These are phyloP conservation scores for Enteromius treurensis DNA, from an alignment of 2,797 vertebrate species.

Conservation along the genomic window DNA sequence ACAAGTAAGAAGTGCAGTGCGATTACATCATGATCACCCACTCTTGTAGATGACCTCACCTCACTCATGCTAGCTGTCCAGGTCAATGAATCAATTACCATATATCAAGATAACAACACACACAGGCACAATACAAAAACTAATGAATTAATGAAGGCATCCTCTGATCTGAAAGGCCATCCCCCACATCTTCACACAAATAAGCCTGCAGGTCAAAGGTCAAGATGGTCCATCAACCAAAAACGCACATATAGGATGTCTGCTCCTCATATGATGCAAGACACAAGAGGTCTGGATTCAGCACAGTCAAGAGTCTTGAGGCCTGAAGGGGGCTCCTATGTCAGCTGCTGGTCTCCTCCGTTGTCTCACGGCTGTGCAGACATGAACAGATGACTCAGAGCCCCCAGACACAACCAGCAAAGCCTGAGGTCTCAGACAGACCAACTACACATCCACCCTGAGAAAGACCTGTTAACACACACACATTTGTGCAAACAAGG, in stretches of 20 bases:
- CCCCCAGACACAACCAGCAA: conserved; percentile 40
- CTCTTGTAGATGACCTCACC: conserved; percentile 45
- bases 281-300: conserved; percentile 5
- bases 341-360: conserved; percentile 53
- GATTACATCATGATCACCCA: conserved; percentile 23
- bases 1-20: neutral
- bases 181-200: neutral
- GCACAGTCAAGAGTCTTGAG: conserved; percentile 38
- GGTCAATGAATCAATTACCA: conserved; percentile 51
- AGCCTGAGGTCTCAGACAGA: conserved; percentile 47
- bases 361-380: conserved; percentile 30
- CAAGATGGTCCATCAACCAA: neutral
- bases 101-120: conserved; percentile 13
- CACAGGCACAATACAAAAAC: conserved; percentile 13
- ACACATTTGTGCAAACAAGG: conserved; percentile 34
- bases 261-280: conserved; percentile 1
- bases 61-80: conserved; percentile 12
- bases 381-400: conserved; percentile 57
- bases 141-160: neutral
- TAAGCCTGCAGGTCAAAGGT: neutral
- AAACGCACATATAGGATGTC: neutral
- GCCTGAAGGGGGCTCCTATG: neutral
- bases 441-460: conserved; percentile 40
- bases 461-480: conserved; percentile 31
- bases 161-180: neutral